Evolutionary conservation across 1,140 invertebrate species (phyloP).

Genomic region (Telenomus remus): DNA sequence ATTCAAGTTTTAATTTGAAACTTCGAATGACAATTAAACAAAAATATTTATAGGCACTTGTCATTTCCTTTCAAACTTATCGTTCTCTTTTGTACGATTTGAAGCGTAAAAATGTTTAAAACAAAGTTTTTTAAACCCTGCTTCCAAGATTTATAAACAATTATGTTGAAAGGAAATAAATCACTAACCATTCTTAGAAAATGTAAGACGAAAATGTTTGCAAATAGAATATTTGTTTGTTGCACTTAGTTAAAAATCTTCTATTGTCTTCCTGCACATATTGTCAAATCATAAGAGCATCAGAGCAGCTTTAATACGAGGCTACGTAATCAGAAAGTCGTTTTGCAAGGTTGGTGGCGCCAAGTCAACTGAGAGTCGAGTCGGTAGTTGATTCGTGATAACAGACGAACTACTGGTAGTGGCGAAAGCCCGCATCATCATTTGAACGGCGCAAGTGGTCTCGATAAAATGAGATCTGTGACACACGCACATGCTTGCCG

Average conservation of each 20-base stretch:
- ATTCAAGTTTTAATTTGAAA: conserved; percentile 4
- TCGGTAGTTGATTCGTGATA: conserved; percentile 49
- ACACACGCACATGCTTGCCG: conserved; percentile 43
- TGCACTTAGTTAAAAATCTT: too few species aligned
- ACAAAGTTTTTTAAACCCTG: too few species aligned
- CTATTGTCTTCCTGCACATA: conserved; percentile 12
- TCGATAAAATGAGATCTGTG: conserved; percentile 67
- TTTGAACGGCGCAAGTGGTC: conserved; percentile 61
- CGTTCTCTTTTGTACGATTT: background rate
- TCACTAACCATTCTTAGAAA: too few species aligned
- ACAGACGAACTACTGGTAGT: conserved; percentile 48
- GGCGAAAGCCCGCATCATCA: conserved; percentile 59
- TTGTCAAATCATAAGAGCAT: conserved; percentile 4
- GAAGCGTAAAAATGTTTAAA: too few species aligned
- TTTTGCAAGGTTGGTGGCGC: conserved; percentile 42
- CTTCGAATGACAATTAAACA: conserved; percentile 1
- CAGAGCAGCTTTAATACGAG: conserved; percentile 33
- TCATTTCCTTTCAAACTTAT: background rate
- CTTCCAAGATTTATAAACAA: too few species aligned
- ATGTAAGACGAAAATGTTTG: too few species aligned
- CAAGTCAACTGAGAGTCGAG: conserved; percentile 40
- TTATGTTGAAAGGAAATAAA: too few species aligned
- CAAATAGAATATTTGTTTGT: too few species aligned
- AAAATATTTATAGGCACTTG: conserved; percentile 11
- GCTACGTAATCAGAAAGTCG: conserved; percentile 43